These are phyloP conservation scores for Sarcophaga bullata DNA, from an alignment of 1,140 invertebrate species.

Conservation along the genomic window DNA sequence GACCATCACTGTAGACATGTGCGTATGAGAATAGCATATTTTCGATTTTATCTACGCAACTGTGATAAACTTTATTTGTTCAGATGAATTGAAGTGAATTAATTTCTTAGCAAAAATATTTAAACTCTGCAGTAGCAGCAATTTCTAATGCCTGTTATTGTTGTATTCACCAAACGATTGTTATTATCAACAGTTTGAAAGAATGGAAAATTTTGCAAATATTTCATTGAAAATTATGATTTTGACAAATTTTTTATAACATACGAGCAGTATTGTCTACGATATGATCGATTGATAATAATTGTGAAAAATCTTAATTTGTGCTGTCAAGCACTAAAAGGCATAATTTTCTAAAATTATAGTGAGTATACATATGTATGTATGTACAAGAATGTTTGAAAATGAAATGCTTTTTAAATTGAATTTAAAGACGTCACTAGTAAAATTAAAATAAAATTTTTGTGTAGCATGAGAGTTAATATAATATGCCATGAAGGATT, in stretches of 20 bases:
- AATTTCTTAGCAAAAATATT: background rate
- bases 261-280: background rate
- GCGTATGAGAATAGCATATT: background rate
- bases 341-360: too few species aligned
- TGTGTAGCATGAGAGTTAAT: too few species aligned
- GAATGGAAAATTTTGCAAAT: too few species aligned
- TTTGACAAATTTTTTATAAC: slow-evolving; percentile 19
- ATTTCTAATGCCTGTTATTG: slow-evolving; percentile 9
- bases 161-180: background rate
- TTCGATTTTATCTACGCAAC: background rate
- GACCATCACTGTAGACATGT: too few species aligned
- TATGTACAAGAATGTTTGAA: too few species aligned
- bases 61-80: background rate
- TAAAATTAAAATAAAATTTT: too few species aligned
- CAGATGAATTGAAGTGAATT: background rate
- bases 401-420: too few species aligned
- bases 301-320: background rate
- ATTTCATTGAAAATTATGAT: background rate
- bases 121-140: slow-evolving; percentile 1
- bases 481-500: too few species aligned
- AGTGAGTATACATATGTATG: too few species aligned
- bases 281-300: slow-evolving; percentile 17
- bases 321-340: background rate
- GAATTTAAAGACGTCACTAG: too few species aligned
- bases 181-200: background rate